A percentile compares a stretch with the other conserved stretches of the same genome.
These are phyloP conservation scores for Patella depressa DNA, from an alignment of 2,888 invertebrate genomes.

Conservation along the genomic window DNA sequence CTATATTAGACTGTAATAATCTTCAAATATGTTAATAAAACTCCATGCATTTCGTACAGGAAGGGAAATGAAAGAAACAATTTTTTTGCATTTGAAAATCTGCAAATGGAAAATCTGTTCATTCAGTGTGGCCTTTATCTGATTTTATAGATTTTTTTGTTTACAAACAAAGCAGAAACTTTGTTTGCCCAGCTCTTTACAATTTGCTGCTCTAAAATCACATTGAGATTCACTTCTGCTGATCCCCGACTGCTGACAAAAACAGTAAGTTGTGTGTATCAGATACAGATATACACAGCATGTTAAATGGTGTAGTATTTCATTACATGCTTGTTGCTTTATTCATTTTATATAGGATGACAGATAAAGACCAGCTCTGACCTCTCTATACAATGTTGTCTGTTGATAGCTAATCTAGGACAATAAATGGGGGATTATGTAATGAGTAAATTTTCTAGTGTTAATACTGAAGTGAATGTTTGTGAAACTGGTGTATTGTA, in stretches of 20 bases:
- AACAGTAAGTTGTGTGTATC: slow-evolving; percentile 6
- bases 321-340: slow-evolving; percentile 12
- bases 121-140: no score
- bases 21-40: no score
- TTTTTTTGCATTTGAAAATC: no score
- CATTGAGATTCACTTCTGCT: slow-evolving; percentile 4
- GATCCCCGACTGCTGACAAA: slow-evolving; percentile 1
- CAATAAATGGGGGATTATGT: slow-evolving; percentile 2
- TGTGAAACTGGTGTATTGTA: slow-evolving; percentile 4
- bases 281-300: slow-evolving; percentile 4
- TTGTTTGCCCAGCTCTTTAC: slow-evolving; percentile 3
- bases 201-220: not conserved
- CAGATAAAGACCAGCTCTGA: slow-evolving; percentile 1
- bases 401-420: slow-evolving; percentile 3
- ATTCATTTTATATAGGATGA: not conserved
- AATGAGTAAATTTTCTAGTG: not conserved
- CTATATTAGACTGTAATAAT: no score
- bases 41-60: no score
- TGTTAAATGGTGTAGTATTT: slow-evolving; percentile 5
- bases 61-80: no score
- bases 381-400: not conserved
- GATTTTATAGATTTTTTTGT: no score
- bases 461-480: not conserved
- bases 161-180: not conserved
- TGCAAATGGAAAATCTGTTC: no score